Evolutionary conservation across 2,888 invertebrate species (phyloP).

Genomic region (Lordiphosa fenestrarum): DNA sequence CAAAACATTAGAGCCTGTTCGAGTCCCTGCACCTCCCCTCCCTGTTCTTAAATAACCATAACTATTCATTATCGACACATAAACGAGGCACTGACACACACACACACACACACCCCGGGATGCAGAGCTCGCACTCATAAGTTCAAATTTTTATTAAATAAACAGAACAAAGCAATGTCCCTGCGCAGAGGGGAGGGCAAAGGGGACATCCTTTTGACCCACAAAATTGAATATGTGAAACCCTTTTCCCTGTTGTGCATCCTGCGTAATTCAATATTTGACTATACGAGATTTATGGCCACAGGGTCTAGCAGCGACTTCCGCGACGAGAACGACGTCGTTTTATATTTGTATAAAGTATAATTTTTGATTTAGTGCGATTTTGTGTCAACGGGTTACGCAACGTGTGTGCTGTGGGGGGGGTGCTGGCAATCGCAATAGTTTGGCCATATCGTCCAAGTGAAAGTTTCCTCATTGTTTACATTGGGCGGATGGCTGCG

Average conservation of each 20-base stretch:
- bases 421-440: constrained; percentile 47
- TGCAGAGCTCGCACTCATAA: constrained; percentile 58
- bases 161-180: constrained; percentile 51
- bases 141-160: constrained; percentile 75
- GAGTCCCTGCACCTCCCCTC: constrained; percentile 31
- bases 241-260: constrained; percentile 27
- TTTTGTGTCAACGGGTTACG: constrained; percentile 61
- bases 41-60: constrained; percentile 62
- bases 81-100: constrained; percentile 41
- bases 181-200: constrained; percentile 2
- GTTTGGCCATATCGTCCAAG: constrained; percentile 66
- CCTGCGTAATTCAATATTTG: constrained; percentile 77
- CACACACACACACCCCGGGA: constrained; percentile 5
- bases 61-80: constrained; percentile 74
- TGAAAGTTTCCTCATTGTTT: constrained; percentile 56
- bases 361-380: constrained; percentile 78
- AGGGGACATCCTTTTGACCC: constrained; percentile 64
- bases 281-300: constrained; percentile 76
- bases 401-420: constrained; percentile 2
- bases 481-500: constrained; percentile 41
- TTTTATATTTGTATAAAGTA: constrained; percentile 72
- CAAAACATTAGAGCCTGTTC: constrained; percentile 51
- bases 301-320: constrained; percentile 60
- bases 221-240: constrained; percentile 57
- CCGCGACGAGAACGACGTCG: constrained; percentile 41